Evolutionary conservation across 2,797 vertebrate species (phyloP).

Genomic region (Notolepis coatsorum): DNA sequence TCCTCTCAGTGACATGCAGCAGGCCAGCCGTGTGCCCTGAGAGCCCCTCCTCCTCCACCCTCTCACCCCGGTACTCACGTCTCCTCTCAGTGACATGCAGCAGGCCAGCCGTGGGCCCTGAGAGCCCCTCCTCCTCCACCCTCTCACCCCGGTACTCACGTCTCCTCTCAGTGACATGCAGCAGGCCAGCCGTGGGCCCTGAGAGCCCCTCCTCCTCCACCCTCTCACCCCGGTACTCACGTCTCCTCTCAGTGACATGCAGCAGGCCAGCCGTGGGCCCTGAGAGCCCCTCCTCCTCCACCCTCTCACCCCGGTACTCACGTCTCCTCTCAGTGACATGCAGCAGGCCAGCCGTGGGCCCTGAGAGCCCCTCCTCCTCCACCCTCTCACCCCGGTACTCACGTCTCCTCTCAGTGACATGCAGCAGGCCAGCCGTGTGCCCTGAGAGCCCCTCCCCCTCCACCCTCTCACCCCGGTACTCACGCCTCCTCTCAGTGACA

Average conservation of each 20-base stretch:
- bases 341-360: no score
- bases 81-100: constrained; percentile 93
- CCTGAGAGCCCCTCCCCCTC: constrained; percentile 75
- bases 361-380: not conserved
- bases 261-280: constrained; percentile 88
- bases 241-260: constrained; percentile 92
- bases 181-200: no score
- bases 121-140: no score
- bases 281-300: no score
- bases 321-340: no score
- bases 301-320: no score
- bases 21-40: no score
- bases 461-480: no score
- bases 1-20: no score
- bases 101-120: constrained; percentile 85
- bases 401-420: constrained; percentile 93
- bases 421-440: constrained; percentile 88
- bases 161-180: no score
- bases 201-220: not conserved
- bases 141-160: no score
- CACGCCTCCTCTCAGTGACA: no score
- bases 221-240: constrained; percentile 80
- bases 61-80: constrained; percentile 83
- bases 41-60: not conserved
- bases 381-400: constrained; percentile 70